Base-by-base conservation (phyloP, 2,113 vertebrate genomes). In the Vombatus ursinus region DNA sequence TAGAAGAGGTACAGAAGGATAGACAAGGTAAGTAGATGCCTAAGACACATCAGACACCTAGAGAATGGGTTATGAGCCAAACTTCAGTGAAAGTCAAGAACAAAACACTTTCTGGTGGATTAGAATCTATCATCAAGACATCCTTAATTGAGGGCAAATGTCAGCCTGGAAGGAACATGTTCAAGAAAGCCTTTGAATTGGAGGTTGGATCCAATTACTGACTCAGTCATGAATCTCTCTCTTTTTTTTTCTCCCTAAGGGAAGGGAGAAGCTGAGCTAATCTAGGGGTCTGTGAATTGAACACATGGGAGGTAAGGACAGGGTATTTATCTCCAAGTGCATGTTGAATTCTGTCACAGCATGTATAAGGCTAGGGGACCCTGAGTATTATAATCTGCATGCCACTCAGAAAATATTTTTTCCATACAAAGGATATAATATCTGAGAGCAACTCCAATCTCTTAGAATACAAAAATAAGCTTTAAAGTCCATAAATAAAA, bases 131-230 rank as follows among this genome's bases (percentile, higher is more conserved):
- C 91, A 93, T 44, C 57, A 77, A 77, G 52, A 23, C 52, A 92
- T 91, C 92, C 26, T 95, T 95, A 98, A 90, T 25, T 68, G 31
- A 95, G 23, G 54, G 50, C 11, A 50, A 94, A 95, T 54, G 84
- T 95, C 96, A 92, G 26, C 31, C 89, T 94, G 14, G 50, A 89
- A 16, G 2, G 22, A 94, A 90, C 28, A 94, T 92, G 44, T 49
- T 96, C 48, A 96, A 96, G 48, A 95, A 68, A 94, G 37, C 94
- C 49, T 94, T 84, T 92, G 93, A 96, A 92, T 3, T 77, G 28
- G 10, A 93, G 54, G 52, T 52, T 47, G 50, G 95, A 93, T 92
- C 95, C 11, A 92, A 94, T 95, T 95, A 96, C 44, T 90, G 26
- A 94, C 52, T 28, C n/a, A 97, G 37, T 48, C 52, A 90, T 48